phyloP scores from a whole-genome alignment of 2,113 vertebrate species.

The Vanacampus margaritifer region DNA sequence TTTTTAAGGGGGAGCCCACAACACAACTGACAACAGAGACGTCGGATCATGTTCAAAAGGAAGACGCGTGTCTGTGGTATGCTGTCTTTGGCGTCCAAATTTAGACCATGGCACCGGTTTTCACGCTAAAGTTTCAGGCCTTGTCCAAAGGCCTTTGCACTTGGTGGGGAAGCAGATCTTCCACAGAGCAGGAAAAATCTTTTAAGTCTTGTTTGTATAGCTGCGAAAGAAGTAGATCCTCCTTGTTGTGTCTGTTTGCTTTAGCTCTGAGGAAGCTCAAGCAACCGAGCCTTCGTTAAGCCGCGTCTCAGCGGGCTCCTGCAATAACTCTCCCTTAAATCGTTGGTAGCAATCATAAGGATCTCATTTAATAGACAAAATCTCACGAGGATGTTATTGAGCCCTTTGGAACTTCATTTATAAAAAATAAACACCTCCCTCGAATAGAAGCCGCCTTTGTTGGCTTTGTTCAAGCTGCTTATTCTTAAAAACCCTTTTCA shows the following conservation, averaged over 20 bases:
- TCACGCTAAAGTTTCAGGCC: constrained; percentile 25
- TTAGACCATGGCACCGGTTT: constrained; percentile 37
- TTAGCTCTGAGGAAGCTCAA: constrained; percentile 65
- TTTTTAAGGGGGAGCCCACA: not conserved
- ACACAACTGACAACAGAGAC: constrained; percentile 56
- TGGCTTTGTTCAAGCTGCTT: too few species aligned
- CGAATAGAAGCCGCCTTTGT: too few species aligned
- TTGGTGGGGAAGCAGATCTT: constrained; percentile 50
- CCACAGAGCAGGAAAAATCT: constrained; percentile 40
- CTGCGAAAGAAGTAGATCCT: not conserved
- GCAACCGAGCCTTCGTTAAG: constrained; percentile 35
- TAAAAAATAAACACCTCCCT: too few species aligned
- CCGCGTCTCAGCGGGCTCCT: constrained; percentile 18
- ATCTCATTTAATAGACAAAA: too few species aligned
- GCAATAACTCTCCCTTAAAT: not conserved
- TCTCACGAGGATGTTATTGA: too few species aligned
- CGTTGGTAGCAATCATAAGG: too few species aligned
- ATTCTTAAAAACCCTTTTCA: too few species aligned
- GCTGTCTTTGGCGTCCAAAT: constrained; percentile 45
- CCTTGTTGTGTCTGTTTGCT: constrained; percentile 57
- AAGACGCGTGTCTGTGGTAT: constrained; percentile 48
- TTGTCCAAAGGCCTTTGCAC: constrained; percentile 45
- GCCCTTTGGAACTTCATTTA: too few species aligned
- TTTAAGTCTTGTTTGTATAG: constrained; percentile 1
- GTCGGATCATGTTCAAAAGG: constrained; percentile 58